Conservation (phyloP, 2,888 invertebrate species). For the Mystacides longicornis region DNA sequence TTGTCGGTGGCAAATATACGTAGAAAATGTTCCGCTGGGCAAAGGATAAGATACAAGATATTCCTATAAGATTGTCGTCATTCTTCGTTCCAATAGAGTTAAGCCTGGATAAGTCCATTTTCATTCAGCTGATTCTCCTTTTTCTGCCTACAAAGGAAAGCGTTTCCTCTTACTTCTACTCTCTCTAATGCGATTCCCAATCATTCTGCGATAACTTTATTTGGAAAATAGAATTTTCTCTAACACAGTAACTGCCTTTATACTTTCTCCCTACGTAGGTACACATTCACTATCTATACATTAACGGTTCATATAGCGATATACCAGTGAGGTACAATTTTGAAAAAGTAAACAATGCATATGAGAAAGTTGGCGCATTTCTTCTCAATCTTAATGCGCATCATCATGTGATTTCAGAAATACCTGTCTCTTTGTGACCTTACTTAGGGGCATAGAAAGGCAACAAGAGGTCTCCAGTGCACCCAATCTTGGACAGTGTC, state of each 20-base stretch:
- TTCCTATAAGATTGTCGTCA: neutral
- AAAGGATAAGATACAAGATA: too few species aligned
- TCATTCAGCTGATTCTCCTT: slow-evolving; percentile 19
- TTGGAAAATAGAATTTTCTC: slow-evolving; percentile 1
- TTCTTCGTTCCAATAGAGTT: slow-evolving; percentile 8
- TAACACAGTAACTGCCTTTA: neutral
- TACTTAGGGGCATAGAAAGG: too few species aligned
- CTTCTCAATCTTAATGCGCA: too few species aligned
- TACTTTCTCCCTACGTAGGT: too few species aligned
- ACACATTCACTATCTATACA: too few species aligned
- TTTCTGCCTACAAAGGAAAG: slow-evolving; percentile 16
- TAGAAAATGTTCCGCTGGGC: neutral
- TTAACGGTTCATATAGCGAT: neutral
- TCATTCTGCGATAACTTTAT: neutral
- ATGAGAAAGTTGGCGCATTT: too few species aligned
- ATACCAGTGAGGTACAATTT: neutral
- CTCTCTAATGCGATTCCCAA: neutral
- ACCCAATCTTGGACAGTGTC: too few species aligned
- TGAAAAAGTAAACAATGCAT: neutral
- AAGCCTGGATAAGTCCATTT: slow-evolving; percentile 21
- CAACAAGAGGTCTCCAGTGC: too few species aligned
- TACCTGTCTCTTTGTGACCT: too few species aligned
- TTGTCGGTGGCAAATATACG: neutral
- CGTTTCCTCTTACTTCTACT: neutral
- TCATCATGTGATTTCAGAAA: too few species aligned